These are phyloP conservation scores for Diplazon laetatorius DNA, from an alignment of 2,888 invertebrate genomes.

Conservation along the genomic window DNA sequence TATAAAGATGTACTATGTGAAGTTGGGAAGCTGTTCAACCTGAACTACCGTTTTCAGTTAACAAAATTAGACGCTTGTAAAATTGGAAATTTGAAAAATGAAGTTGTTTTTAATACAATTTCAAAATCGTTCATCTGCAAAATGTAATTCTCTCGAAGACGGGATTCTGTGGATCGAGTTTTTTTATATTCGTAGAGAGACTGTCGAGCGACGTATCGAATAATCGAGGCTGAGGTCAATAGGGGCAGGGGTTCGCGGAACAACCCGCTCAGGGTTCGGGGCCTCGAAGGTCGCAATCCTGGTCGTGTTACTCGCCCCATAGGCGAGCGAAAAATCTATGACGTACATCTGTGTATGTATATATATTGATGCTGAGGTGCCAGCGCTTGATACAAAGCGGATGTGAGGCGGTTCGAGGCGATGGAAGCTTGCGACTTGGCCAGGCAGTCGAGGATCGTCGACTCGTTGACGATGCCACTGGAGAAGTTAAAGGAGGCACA, in stretches of 20 bases:
- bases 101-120: too few species aligned
- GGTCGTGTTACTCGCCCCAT: conserved; percentile 18
- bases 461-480: conserved; percentile 11
- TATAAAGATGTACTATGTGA: too few species aligned
- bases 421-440: conserved; percentile 2
- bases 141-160: background rate
- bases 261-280: background rate
- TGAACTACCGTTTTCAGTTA: too few species aligned
- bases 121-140: too few species aligned
- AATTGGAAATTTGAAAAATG: too few species aligned
- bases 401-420: conserved; percentile 7
- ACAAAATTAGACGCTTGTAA: too few species aligned
- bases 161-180: background rate
- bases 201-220: conserved; percentile 3
- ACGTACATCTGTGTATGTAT: background rate
- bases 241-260: background rate
- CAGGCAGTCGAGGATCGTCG: conserved; percentile 9
- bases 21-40: too few species aligned
- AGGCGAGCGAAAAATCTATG: background rate
- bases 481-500: background rate
- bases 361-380: background rate
- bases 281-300: conserved; percentile 1
- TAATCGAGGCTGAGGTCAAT: conserved; percentile 22
- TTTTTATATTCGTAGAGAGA: background rate
- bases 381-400: background rate